phyloP scores from a whole-genome alignment of 2,113 vertebrate species.

The Sapayoa aenigma region DNA sequence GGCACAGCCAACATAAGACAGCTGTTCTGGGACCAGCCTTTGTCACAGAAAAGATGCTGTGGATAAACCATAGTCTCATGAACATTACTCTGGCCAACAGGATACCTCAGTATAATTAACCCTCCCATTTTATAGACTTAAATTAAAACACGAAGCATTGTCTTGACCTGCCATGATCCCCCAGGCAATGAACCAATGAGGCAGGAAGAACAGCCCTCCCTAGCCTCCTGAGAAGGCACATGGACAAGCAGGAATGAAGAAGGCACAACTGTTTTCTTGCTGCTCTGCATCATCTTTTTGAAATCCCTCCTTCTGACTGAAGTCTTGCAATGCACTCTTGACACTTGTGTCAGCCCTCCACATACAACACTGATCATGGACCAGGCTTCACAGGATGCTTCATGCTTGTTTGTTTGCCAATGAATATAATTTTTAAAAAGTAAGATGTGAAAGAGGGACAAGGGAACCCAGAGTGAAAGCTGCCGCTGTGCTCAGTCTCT shows the following conservation, averaged over 20 bases:
- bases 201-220: not conserved
- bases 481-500: conserved; percentile 7
- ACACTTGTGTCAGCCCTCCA: not conserved
- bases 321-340: not conserved
- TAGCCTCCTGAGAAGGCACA: not conserved
- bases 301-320: not conserved
- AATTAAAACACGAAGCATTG: not conserved
- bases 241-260: not conserved
- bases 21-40: not conserved
- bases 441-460: not conserved
- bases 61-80: not conserved
- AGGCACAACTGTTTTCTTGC: not conserved
- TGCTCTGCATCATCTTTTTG: not conserved
- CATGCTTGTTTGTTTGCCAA: not conserved
- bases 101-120: not conserved
- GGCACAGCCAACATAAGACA: not conserved
- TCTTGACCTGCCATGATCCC: not conserved
- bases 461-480: not conserved
- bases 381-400: not conserved
- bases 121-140: not conserved
- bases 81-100: not conserved
- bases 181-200: not conserved
- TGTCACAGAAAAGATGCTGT: not conserved
- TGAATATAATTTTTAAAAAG: not conserved
- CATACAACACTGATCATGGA: not conserved